Evolutionary conservation across 2,888 invertebrate species (phyloP).

Genomic region (Omphaloscelis lunosa): DNA sequence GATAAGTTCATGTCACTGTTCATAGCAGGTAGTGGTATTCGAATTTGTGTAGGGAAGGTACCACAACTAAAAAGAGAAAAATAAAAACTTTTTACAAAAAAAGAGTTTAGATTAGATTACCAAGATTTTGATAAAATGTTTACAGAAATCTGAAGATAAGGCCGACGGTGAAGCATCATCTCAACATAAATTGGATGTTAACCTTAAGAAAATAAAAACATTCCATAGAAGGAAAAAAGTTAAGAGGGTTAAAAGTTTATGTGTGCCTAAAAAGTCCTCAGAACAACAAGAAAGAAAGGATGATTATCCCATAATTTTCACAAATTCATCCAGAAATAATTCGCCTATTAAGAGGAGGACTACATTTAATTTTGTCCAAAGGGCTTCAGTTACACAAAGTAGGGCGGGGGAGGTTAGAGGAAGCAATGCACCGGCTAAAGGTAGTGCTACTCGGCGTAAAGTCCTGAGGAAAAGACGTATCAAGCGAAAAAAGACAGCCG

Average conservation of each 20-base stretch:
- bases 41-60: no score
- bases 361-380: constrained; percentile 23
- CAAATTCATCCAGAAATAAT: constrained; percentile 62
- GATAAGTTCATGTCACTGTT: no score
- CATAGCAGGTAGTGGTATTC: no score
- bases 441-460: constrained; percentile 57
- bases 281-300: constrained; percentile 57
- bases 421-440: constrained; percentile 10
- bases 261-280: constrained; percentile 44
- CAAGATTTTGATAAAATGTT: neutral
- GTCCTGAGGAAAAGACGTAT: constrained; percentile 67
- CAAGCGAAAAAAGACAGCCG: constrained; percentile 64
- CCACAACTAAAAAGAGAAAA: no score
- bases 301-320: constrained; percentile 28
- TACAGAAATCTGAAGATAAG: constrained; percentile 60
- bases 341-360: constrained; percentile 59
- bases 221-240: constrained; percentile 65
- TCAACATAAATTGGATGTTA: constrained; percentile 44
- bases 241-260: constrained; percentile 70
- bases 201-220: constrained; percentile 67
- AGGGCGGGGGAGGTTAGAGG: constrained; percentile 22
- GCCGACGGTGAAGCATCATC: constrained; percentile 56
- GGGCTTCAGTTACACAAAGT: constrained; percentile 7
- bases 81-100: no score
- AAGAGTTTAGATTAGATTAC: no score